Evolutionary conservation across 2,113 vertebrate species (phyloP).

Genomic region (Phalacrocorax pelagicus): DNA sequence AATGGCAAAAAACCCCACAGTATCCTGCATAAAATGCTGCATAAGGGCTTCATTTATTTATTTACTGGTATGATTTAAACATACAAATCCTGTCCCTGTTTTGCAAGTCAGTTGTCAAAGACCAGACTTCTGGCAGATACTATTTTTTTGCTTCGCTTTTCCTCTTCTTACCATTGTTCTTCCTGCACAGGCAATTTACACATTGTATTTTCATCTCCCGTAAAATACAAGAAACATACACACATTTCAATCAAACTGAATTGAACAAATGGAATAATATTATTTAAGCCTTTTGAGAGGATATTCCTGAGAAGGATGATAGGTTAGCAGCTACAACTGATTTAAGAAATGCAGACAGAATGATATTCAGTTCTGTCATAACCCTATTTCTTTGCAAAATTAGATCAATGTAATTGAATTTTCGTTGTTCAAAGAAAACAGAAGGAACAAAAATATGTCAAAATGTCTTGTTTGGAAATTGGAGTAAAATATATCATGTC

Average conservation of each 20-base stretch:
- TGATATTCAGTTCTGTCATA: neutral
- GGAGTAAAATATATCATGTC: neutral
- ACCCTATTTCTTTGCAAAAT: neutral
- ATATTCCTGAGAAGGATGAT: neutral
- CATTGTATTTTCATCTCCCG: neutral
- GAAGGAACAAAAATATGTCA: neutral
- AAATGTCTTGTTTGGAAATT: neutral
- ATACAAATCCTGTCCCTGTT: neutral
- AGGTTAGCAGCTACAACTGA: neutral
- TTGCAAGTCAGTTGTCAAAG: slow-evolving; percentile 7
- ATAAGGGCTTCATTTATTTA: neutral
- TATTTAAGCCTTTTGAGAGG: neutral
- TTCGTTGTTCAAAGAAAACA: neutral
- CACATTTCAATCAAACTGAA: neutral
- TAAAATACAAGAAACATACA: neutral
- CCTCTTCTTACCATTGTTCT: neutral
- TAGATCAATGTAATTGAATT: neutral
- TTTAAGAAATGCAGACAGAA: neutral
- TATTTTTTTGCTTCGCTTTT: slow-evolving; percentile 19
- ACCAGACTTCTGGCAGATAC: neutral
- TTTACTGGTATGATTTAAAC: slow-evolving; percentile 22
- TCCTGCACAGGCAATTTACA: neutral
- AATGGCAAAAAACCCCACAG: neutral
- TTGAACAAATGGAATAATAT: neutral
- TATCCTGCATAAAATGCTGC: neutral